Evolutionary conservation across 2,113 vertebrate genomes (phyloP).

Genomic region (Atrichornis clamosus): DNA sequence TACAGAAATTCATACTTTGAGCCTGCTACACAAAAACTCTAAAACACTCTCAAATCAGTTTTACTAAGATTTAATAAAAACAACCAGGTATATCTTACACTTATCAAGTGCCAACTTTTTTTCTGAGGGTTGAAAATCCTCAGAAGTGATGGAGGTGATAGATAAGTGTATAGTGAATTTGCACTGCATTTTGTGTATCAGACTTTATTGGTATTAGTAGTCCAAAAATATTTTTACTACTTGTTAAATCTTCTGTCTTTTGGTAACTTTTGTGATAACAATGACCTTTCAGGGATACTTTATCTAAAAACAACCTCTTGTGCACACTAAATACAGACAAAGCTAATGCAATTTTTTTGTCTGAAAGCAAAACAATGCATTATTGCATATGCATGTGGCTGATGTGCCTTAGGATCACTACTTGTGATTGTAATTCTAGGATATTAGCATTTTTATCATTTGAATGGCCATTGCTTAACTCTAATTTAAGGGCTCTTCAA

Average conservation of each 20-base stretch:
- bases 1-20: not conserved
- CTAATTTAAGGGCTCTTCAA: conserved; percentile 30
- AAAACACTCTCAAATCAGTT: conserved; percentile 9
- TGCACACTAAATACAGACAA: conserved; percentile 41
- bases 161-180: conserved; percentile 55
- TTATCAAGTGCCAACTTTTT: conserved; percentile 54
- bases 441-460: conserved; percentile 11
- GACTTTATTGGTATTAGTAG: conserved; percentile 25
- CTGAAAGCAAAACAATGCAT: conserved; percentile 39
- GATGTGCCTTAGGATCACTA: conserved; percentile 78
- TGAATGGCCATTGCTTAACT: conserved; percentile 39
- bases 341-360: conserved; percentile 43
- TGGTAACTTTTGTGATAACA: conserved; percentile 67
- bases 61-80: not conserved
- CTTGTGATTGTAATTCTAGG: conserved; percentile 55
- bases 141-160: conserved; percentile 1
- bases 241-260: conserved; percentile 67
- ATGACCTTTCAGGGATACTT: conserved; percentile 77
- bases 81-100: conserved; percentile 56
- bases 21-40: conserved; percentile 35
- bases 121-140: not conserved
- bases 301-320: conserved; percentile 48
- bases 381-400: conserved; percentile 44
- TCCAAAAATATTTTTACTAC: conserved; percentile 56
- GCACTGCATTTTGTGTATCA: conserved; percentile 60